phyloP scores from a whole-genome alignment of 2,113 vertebrate species.

The Leptosomus discolor region DNA sequence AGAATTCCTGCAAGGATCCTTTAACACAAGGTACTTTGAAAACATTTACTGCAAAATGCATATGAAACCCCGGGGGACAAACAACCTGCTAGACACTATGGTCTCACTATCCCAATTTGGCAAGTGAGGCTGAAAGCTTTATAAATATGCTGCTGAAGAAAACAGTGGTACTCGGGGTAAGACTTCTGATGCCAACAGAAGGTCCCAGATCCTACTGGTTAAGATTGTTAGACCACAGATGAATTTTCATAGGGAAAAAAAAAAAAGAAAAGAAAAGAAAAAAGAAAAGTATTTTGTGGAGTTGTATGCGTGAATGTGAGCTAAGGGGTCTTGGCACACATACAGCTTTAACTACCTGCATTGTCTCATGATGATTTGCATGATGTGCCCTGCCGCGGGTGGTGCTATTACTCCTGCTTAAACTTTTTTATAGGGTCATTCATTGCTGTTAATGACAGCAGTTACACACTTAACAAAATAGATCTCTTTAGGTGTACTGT shows the following conservation, averaged over 20 bases:
- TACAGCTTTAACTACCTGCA: background rate
- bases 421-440: background rate
- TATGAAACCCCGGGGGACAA: background rate
- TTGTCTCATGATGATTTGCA: background rate
- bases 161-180: background rate
- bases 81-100: background rate
- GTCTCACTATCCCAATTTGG: background rate
- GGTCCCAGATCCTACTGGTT: background rate
- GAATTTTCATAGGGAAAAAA: background rate
- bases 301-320: background rate
- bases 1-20: conserved; percentile 38
- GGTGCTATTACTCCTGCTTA: background rate
- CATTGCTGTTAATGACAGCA: background rate
- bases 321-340: background rate
- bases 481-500: background rate
- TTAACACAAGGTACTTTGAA: background rate
- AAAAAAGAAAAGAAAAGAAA: too few species aligned
- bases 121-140: background rate
- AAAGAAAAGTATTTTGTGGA: background rate
- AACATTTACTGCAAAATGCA: conserved; percentile 20
- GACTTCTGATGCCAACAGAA: background rate
- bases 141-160: background rate
- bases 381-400: background rate
- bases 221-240: background rate
- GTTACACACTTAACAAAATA: background rate